Evolutionary conservation across 23 tunicate genomes (phyloP).

Genomic region (Styela clava): DNA sequence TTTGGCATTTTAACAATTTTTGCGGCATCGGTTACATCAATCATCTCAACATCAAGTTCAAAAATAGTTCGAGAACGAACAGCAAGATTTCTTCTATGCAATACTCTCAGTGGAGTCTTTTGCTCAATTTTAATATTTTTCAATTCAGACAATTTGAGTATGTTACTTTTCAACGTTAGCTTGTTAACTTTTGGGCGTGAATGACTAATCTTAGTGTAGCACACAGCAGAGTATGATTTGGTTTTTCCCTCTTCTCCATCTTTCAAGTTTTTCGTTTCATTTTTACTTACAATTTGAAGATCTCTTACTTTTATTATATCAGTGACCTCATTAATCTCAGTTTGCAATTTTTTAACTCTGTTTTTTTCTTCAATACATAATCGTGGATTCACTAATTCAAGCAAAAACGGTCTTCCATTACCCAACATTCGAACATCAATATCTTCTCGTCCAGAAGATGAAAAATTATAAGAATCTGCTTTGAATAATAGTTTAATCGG

Average conservation of each 20-base stretch:
- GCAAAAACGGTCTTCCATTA: slow-evolving; percentile 86
- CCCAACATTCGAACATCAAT: slow-evolving; percentile 95
- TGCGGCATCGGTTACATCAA: background rate
- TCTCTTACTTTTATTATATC: background rate
- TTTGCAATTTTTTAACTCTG: background rate
- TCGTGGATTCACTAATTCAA: slow-evolving; percentile 73
- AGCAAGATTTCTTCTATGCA: slow-evolving; percentile 83
- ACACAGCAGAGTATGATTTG: slow-evolving; percentile 74
- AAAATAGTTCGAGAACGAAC: slow-evolving; percentile 42
- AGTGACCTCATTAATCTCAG: slow-evolving; percentile 5
- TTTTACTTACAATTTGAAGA: slow-evolving; percentile 31
- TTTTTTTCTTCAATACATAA: background rate
- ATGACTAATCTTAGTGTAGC: slow-evolving; percentile 32
- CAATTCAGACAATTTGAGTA: slow-evolving; percentile 9
- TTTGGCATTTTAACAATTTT: background rate
- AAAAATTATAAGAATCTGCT: slow-evolving; percentile 47
- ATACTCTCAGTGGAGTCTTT: slow-evolving; percentile 86
- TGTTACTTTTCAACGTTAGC: background rate
- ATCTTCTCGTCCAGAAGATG: slow-evolving; percentile 94
- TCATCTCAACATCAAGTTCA: slow-evolving; percentile 16
- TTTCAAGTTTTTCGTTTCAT: slow-evolving; percentile 54
- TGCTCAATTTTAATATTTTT: slow-evolving; percentile 48
- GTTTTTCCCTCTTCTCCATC: slow-evolving; percentile 96
- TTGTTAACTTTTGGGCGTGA: background rate
- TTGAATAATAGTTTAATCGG: slow-evolving; percentile 32